phyloP scores from a whole-genome alignment of 2,888 invertebrate species.

The Sinotaia quadrata region DNA sequence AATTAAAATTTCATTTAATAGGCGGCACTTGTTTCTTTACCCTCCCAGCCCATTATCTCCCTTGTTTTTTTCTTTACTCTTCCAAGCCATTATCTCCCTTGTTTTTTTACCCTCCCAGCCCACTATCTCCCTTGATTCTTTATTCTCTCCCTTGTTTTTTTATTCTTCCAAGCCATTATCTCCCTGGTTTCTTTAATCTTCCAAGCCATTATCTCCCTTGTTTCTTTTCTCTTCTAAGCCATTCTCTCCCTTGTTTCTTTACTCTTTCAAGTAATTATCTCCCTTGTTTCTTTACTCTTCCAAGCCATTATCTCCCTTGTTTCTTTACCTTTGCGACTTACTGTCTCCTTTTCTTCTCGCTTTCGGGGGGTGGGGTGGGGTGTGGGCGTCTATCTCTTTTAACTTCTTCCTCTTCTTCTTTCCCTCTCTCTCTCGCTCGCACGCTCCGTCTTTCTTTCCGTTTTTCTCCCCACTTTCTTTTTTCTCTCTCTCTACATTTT shows the following conservation, averaged over 20 bases:
- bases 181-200: not conserved
- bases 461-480: not conserved
- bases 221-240: not conserved
- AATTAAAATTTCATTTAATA: no score
- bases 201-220: not conserved
- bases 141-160: slow-evolving; percentile 2
- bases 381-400: not conserved
- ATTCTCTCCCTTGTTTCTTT: slow-evolving; percentile 1
- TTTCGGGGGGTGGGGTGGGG: not conserved
- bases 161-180: not conserved
- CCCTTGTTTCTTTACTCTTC: not conserved
- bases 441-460: not conserved
- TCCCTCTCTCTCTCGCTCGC: slow-evolving; percentile 2
- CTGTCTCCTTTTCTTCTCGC: slow-evolving; percentile 10
- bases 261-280: not conserved
- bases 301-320: not conserved
- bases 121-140: not conserved
- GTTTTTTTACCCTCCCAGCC: not conserved
- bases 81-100: no score
- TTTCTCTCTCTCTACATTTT: not conserved
- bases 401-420: not conserved
- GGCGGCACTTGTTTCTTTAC: no score
- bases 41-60: not conserved
- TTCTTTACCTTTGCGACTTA: slow-evolving; percentile 5
- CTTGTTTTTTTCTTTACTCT: not conserved